Evolutionary conservation across 2,888 invertebrate species (phyloP).

Genomic region (Arrhopalites spinosus): DNA sequence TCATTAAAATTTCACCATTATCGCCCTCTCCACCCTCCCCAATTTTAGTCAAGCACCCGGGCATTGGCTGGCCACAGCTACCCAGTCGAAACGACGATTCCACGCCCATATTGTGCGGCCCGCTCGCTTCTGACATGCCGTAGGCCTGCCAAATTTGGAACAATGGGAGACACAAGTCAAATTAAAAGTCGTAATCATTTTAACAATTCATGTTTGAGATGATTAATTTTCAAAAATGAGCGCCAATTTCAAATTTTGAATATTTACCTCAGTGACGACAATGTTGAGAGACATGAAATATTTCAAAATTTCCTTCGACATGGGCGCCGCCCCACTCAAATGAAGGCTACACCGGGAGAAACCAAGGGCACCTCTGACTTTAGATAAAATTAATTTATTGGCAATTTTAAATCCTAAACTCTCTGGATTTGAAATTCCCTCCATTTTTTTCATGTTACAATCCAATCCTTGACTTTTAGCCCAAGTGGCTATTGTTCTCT

Average conservation of each 20-base stretch:
- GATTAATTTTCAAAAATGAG: too few species aligned
- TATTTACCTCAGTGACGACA: conserved; percentile 70
- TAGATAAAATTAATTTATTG: conserved; percentile 75
- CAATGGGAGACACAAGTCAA: background rate
- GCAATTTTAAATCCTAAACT: conserved; percentile 78
- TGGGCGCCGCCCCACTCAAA: conserved; percentile 83
- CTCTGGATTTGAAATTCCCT: conserved; percentile 59
- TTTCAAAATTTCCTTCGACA: conserved; percentile 80
- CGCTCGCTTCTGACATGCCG: conserved; percentile 58
- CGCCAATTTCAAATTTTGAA: conserved; percentile 59
- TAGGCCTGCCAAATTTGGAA: conserved; percentile 10
- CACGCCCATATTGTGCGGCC: conserved; percentile 72
- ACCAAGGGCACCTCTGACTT: conserved; percentile 77
- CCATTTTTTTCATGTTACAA: conserved; percentile 68
- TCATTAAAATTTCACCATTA: conserved; percentile 69
- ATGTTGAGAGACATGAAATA: conserved; percentile 87
- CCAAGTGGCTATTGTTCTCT: conserved; percentile 74
- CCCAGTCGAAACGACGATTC: conserved; percentile 63
- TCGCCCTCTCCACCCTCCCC: too few species aligned
- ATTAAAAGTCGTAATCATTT: too few species aligned
- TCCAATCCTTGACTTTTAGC: conserved; percentile 74
- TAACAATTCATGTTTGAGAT: too few species aligned
- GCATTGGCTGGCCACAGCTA: conserved; percentile 72
- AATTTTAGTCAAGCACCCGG: conserved; percentile 47
- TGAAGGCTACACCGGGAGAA: conserved; percentile 72